Evolutionary conservation across 1,140 invertebrate genomes (phyloP).

Genomic region (Brachionus angularis): DNA sequence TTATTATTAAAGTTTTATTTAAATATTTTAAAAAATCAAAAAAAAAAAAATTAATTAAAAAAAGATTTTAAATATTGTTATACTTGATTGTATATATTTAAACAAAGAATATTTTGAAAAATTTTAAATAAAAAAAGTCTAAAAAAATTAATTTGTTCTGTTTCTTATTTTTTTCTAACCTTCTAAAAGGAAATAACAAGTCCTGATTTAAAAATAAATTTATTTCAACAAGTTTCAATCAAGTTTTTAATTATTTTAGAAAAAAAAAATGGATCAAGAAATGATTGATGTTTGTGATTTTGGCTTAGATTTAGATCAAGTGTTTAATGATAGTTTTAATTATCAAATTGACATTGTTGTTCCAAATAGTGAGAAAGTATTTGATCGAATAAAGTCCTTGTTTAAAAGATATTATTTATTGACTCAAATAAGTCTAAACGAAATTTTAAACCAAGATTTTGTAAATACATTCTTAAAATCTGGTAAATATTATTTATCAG

Average conservation of each 20-base stretch:
- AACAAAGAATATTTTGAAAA: neutral
- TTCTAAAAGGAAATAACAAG: neutral
- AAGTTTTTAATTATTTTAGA: too few species aligned
- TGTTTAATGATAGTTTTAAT: neutral
- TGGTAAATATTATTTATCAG: too few species aligned
- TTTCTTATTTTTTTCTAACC: neutral
- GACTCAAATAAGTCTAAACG: neutral
- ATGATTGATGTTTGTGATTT: neutral
- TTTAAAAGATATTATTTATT: constrained; percentile 9
- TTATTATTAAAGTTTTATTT: too few species aligned
- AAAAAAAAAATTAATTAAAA: too few species aligned
- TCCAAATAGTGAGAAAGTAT: constrained; percentile 15
- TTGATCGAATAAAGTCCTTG: constrained; percentile 3
- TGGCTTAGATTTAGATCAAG: neutral
- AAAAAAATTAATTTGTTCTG: neutral
- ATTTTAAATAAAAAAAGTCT: too few species aligned
- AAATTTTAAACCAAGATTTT: neutral
- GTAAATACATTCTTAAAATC: neutral
- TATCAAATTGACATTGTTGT: constrained; percentile 6
- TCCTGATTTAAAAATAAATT: constrained; percentile 6
- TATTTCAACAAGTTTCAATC: too few species aligned
- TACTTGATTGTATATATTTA: constrained; percentile 14
- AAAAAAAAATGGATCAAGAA: neutral
- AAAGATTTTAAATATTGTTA: too few species aligned
- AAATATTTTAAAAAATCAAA: too few species aligned